Evolutionary conservation across 2,113 vertebrate genomes (phyloP).

Genomic region (Peromyscus leucopus): DNA sequence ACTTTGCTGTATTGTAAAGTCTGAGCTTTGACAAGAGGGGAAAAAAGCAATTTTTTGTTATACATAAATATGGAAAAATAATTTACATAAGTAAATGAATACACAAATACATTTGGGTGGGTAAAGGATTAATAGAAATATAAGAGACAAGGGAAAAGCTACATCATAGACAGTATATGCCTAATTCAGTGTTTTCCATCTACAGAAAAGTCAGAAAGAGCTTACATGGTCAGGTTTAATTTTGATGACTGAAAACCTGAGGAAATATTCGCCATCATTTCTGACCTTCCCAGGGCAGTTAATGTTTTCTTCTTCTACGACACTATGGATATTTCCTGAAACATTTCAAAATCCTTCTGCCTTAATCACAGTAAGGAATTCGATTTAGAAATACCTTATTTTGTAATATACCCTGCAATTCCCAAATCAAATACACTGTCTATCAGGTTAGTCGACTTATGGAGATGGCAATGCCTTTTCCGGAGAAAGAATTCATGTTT

Average conservation of each 20-base stretch:
- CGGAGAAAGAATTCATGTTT: conserved; percentile 57
- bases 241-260: neutral
- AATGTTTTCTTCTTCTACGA: neutral
- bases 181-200: neutral
- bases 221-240: neutral
- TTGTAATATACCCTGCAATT: conserved; percentile 54
- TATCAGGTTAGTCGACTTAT: conserved; percentile 61
- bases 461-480: conserved; percentile 56
- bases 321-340: neutral
- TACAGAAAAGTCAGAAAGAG: neutral
- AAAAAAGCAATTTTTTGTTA: neutral
- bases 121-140: neutral
- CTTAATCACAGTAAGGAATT: neutral
- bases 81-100: neutral
- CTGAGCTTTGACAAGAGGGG: neutral
- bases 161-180: neutral
- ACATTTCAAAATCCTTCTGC: conserved; percentile 8
- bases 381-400: conserved; percentile 45
- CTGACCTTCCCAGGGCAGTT: neutral
- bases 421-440: conserved; percentile 61
- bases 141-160: neutral
- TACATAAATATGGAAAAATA: neutral
- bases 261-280: neutral
- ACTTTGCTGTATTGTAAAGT: neutral
- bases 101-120: neutral